A percentile compares a stretch with the other conserved stretches of the same genome.
phyloP scores from a whole-genome alignment of 2,888 invertebrate genomes.

The Liopterus haemorrhoidalis region DNA sequence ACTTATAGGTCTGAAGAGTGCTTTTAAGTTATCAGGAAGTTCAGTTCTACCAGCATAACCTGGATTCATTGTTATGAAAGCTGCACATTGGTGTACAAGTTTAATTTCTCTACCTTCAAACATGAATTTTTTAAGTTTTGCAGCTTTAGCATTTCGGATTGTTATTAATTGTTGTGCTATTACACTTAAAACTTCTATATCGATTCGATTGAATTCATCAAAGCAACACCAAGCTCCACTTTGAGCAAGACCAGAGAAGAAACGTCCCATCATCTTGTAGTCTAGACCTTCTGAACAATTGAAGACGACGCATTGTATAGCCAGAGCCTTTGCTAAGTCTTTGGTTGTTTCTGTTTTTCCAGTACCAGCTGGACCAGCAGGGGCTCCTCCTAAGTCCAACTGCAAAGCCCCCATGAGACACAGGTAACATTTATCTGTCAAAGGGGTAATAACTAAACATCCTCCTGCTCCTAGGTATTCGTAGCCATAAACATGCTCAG shows the following conservation, averaged over 20 bases:
- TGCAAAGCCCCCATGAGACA: slow-evolving; percentile 87
- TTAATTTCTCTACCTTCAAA: slow-evolving; percentile 87
- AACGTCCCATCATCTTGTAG: slow-evolving; percentile 82
- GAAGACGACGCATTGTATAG: slow-evolving; percentile 86
- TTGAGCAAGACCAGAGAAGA: slow-evolving; percentile 83
- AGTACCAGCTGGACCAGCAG: slow-evolving; percentile 83
- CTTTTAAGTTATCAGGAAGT: slow-evolving; percentile 81
- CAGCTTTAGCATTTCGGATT: slow-evolving; percentile 77
- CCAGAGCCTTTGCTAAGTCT: slow-evolving; percentile 79
- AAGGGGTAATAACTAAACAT: slow-evolving; percentile 80
- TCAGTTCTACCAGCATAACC: slow-evolving; percentile 87
- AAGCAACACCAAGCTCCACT: slow-evolving; percentile 92
- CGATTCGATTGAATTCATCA: slow-evolving; percentile 86
- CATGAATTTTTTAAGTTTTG: slow-evolving; percentile 65
- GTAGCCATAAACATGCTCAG: slow-evolving; percentile 77
- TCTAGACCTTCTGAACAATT: slow-evolving; percentile 79
- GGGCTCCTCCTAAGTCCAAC: slow-evolving; percentile 80
- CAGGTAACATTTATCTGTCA: slow-evolving; percentile 83
- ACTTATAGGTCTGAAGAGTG: slow-evolving; percentile 77
- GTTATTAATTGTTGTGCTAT: slow-evolving; percentile 87
- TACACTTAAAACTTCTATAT: slow-evolving; percentile 83
- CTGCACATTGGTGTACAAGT: slow-evolving; percentile 70
- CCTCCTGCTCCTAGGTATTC: slow-evolving; percentile 86
- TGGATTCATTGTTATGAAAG: slow-evolving; percentile 90
- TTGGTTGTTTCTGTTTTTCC: slow-evolving; percentile 91